Conservation (phyloP, 2,797 vertebrate species). For the Sternotherus odoratus region DNA sequence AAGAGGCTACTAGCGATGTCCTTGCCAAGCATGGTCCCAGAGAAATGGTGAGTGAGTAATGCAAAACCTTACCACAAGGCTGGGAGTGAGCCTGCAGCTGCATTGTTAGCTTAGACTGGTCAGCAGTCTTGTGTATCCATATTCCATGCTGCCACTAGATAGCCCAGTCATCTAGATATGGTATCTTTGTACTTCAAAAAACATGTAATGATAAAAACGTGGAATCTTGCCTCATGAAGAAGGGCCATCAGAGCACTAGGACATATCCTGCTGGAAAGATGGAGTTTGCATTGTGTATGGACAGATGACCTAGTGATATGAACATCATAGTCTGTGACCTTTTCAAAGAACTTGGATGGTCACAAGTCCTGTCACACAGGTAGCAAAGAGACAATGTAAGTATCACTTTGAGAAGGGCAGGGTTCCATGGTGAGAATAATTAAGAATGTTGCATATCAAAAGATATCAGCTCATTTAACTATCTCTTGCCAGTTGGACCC, state of each 20-base stretch:
- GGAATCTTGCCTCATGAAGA: not conserved
- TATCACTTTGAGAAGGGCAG: not conserved
- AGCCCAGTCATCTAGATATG: not conserved
- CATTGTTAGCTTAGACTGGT: not conserved
- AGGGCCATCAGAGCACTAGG: not conserved
- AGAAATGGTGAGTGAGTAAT: not conserved
- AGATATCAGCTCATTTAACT: not conserved
- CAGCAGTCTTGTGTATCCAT: rapidly evolving
- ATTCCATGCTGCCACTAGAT: not conserved
- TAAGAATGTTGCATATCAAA: not conserved
- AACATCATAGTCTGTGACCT: not conserved
- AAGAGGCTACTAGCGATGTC: not conserved
- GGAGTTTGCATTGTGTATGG: not conserved
- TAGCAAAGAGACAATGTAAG: not conserved
- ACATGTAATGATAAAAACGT: not conserved
- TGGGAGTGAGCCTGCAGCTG: rapidly evolving
- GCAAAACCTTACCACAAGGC: not conserved
- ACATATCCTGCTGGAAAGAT: not conserved
- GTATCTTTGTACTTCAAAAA: not conserved
- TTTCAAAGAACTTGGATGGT: not conserved
- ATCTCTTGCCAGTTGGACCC: not conserved
- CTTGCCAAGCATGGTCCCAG: not conserved
- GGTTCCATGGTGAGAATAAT: not conserved
- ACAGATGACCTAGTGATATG: not conserved
- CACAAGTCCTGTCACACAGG: not conserved